These are phyloP conservation scores for Neomicropteryx cornuta DNA, from an alignment of 1,140 invertebrate genomes.

Conservation along the genomic window DNA sequence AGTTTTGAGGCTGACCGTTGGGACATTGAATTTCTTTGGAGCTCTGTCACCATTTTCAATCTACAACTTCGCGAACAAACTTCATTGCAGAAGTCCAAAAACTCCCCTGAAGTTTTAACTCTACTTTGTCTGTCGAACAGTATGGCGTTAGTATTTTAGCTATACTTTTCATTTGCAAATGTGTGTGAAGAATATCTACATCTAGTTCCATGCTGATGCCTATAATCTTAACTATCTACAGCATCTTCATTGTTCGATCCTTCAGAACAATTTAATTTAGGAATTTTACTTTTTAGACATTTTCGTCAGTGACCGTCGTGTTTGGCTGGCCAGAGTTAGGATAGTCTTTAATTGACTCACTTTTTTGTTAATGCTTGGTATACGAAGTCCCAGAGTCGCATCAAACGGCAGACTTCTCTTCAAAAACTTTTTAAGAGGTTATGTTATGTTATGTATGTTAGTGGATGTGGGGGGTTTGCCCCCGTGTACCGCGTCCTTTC, in stretches of 20 bases:
- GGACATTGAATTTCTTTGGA: neutral
- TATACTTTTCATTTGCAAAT: neutral
- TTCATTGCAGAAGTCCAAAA: conserved; percentile 1
- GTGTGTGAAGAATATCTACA: neutral
- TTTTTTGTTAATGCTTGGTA: neutral
- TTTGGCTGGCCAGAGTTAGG: neutral
- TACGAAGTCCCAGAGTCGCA: neutral
- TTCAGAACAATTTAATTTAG: no score
- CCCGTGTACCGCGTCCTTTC: no score
- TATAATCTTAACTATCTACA: neutral
- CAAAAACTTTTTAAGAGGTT: neutral
- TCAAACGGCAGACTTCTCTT: neutral
- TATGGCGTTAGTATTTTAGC: neutral
- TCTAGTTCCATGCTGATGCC: neutral
- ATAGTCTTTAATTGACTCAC: neutral
- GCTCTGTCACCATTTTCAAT: neutral
- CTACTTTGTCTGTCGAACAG: neutral
- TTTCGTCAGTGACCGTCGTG: neutral
- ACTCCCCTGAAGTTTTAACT: no score
- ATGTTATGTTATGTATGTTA: neutral
- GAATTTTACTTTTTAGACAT: neutral
- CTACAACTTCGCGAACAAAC: neutral
- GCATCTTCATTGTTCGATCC: neutral
- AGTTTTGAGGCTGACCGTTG: neutral
- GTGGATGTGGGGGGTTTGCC: neutral